phyloP scores from a whole-genome alignment of 1,140 invertebrate genomes.

The Euwallacea similis region DNA sequence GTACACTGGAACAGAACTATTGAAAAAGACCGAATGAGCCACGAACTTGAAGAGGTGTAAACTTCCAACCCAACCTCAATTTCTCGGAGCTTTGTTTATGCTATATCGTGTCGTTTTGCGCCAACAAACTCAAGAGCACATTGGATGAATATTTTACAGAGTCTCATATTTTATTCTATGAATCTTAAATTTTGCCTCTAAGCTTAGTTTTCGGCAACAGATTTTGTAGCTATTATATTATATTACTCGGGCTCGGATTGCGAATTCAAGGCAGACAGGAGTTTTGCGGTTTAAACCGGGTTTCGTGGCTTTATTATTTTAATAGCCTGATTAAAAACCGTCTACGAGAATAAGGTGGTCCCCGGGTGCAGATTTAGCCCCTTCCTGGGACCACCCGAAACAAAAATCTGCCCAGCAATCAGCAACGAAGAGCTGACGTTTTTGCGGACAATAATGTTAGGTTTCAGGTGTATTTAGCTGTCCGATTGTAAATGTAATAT shows the following conservation, averaged over 20 bases:
- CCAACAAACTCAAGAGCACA: conserved; percentile 44
- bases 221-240: conserved; percentile 36
- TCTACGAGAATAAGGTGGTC: too few species aligned
- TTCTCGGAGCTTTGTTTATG: conserved; percentile 39
- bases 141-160: conserved; percentile 49
- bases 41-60: neutral
- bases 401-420: too few species aligned
- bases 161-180: conserved; percentile 53
- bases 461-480: too few species aligned
- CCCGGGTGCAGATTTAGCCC: too few species aligned
- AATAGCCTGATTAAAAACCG: conserved; percentile 9
- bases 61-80: conserved; percentile 10
- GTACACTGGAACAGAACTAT: too few species aligned
- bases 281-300: conserved; percentile 18
- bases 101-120: conserved; percentile 36
- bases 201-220: conserved; percentile 33
- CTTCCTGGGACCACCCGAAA: too few species aligned
- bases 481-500: conserved; percentile 19
- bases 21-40: too few species aligned
- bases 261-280: conserved; percentile 16
- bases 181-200: conserved; percentile 49
- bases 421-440: too few species aligned
- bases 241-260: conserved; percentile 24
- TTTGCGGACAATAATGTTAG: too few species aligned
- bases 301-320: conserved; percentile 12